These are phyloP conservation scores for Aplochiton taeniatus DNA, from an alignment of 2,797 vertebrate genomes.

Conservation along the genomic window DNA sequence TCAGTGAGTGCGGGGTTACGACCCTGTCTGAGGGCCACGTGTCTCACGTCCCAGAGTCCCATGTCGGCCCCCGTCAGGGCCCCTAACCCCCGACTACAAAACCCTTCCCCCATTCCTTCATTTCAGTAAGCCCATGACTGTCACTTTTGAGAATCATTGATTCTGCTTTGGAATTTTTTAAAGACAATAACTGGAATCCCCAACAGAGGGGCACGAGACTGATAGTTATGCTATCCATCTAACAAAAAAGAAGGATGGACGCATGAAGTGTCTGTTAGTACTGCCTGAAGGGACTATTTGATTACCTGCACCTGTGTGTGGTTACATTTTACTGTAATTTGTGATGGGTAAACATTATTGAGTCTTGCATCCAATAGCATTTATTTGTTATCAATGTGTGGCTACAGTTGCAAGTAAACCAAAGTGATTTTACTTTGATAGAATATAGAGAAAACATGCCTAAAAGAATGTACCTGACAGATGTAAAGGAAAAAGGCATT, in stretches of 20 bases:
- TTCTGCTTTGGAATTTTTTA: conserved; percentile 65
- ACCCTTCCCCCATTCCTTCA: conserved; percentile 24
- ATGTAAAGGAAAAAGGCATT: conserved; percentile 59
- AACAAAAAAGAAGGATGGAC: conserved; percentile 31
- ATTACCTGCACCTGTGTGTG: conserved; percentile 59
- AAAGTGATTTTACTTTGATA: conserved; percentile 73
- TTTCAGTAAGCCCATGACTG: conserved; percentile 62
- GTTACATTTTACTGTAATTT: conserved; percentile 53
- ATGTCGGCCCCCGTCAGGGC: conserved; percentile 61
- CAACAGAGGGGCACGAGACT: conserved; percentile 42
- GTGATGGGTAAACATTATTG: conserved; percentile 52
- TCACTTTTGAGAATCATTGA: conserved; percentile 69
- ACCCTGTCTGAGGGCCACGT: conserved; percentile 70
- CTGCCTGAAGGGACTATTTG: conserved; percentile 56
- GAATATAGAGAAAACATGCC: conserved; percentile 39
- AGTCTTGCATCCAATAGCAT: conserved; percentile 49
- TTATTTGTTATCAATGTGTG: conserved; percentile 31
- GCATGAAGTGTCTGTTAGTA: conserved; percentile 45
- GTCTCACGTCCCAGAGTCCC: too few species aligned
- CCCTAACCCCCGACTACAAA: conserved; percentile 9
- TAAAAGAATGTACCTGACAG: conserved; percentile 66
- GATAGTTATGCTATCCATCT: conserved; percentile 61
- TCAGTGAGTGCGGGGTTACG: conserved; percentile 68
- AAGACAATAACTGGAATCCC: conserved; percentile 66
- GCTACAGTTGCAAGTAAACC: conserved; percentile 70